Percentiles rank a stretch among this genome's conserved stretches.
Conservation (phyloP, 2,797 vertebrate species). For the Epinephelus awoara region DNA sequence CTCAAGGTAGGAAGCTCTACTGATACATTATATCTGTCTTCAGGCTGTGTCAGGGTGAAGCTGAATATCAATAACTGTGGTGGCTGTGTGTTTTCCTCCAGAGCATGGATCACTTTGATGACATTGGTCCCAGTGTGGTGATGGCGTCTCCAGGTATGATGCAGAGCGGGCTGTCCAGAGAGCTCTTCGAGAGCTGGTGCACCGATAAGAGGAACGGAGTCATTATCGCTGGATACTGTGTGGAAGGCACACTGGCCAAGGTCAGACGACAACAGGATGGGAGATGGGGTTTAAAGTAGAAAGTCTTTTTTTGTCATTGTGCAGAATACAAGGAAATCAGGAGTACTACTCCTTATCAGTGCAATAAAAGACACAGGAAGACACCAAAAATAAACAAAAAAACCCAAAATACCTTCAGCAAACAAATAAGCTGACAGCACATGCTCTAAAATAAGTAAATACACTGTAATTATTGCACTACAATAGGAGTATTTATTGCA, state of each 20-base stretch:
- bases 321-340: no score
- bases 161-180: conserved; percentile 96
- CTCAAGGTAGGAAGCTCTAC: conserved; percentile 88
- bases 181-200: conserved; percentile 99
- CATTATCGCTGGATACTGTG: conserved; percentile 97
- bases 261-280: conserved; percentile 74
- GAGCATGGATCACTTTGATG: conserved; percentile 99
- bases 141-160: conserved; percentile 99
- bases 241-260: conserved; percentile 97
- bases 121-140: conserved; percentile 97
- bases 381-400: no score
- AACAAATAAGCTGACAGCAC: no score
- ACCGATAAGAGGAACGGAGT: conserved; percentile 98
- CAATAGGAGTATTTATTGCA: no score
- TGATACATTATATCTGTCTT: no score
- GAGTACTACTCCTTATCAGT: no score
- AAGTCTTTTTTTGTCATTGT: no score
- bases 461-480: no score
- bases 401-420: no score
- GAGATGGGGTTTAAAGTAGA: no score
- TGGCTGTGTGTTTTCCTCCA: conserved; percentile 59
- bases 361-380: no score
- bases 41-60: neutral
- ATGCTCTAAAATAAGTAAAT: no score
- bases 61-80: neutral